Conservation (phyloP, 2,797 vertebrate species). For the Parambassis ranga region DNA sequence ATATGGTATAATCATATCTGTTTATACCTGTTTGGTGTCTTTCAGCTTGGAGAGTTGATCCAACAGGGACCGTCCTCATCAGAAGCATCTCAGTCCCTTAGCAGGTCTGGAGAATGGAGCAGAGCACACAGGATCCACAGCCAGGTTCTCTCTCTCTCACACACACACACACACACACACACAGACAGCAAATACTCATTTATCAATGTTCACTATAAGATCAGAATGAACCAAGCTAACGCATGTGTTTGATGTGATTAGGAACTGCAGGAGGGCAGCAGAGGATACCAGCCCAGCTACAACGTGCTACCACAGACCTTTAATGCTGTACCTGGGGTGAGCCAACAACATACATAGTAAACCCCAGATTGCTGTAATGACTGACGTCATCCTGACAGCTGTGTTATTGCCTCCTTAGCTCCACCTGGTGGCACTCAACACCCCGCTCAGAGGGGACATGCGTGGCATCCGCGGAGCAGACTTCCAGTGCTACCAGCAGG, state of each 20-base stretch:
- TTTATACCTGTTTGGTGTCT: slow-evolving; percentile 16
- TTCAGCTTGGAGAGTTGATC: slow-evolving; percentile 91
- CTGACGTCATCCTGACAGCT: not conserved
- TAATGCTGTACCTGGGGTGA: slow-evolving; percentile 60
- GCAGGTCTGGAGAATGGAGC: slow-evolving; percentile 54
- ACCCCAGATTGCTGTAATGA: not conserved
- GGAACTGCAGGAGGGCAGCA: slow-evolving; percentile 68
- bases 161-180: not conserved
- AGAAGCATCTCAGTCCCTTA: slow-evolving; percentile 79
- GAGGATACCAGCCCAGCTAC: slow-evolving; percentile 70
- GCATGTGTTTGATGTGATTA: slow-evolving; percentile 5
- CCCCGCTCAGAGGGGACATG: slow-evolving; percentile 86
- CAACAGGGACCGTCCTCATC: slow-evolving; percentile 80
- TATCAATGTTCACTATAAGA: no score
- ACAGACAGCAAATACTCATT: no score
- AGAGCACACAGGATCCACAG: slow-evolving; percentile 57
- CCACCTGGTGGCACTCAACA: slow-evolving; percentile 90
- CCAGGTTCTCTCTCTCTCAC: slow-evolving; percentile 53
- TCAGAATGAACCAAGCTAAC: no score
- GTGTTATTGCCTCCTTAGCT: slow-evolving; percentile 77
- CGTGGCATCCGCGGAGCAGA: slow-evolving; percentile 86
- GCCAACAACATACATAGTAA: not conserved
- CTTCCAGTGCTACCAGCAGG: slow-evolving; percentile 94
- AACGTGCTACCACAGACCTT: slow-evolving; percentile 58
- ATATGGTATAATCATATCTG: no score